phyloP scores from a whole-genome alignment of 1,140 invertebrate genomes.

The Pristionchus pacificus region DNA sequence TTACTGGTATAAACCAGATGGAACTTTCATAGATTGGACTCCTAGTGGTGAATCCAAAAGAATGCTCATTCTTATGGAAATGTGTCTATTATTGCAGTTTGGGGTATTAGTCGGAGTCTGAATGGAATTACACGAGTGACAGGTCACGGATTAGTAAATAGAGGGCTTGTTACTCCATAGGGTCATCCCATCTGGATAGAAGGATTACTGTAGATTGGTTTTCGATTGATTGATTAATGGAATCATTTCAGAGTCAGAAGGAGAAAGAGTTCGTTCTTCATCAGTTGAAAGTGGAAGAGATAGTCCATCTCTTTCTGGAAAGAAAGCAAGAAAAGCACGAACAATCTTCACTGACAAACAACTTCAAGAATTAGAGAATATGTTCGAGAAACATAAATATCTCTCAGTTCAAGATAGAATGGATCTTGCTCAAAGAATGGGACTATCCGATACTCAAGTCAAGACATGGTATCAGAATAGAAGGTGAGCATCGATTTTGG shows the following conservation, averaged over 20 bases:
- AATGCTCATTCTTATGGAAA: constrained; percentile 11
- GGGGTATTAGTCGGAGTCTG: too few relatives aligned
- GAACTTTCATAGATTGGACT: background rate
- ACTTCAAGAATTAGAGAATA: constrained; percentile 82
- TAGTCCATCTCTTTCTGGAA: constrained; percentile 57
- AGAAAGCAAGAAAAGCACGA: constrained; percentile 92
- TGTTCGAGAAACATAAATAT: constrained; percentile 96
- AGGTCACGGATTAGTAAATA: too few relatives aligned
- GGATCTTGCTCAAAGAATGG: constrained; percentile 91
- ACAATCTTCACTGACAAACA: constrained; percentile 98
- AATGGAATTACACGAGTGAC: too few relatives aligned
- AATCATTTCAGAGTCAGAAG: constrained; percentile 6
- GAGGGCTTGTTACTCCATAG: too few relatives aligned
- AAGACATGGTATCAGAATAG: constrained; percentile 99
- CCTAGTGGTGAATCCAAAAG: constrained; percentile 1
- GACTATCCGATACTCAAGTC: constrained; percentile 94
- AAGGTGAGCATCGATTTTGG: constrained; percentile 68
- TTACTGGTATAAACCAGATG: background rate
- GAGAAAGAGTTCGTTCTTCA: constrained; percentile 8
- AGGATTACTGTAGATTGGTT: constrained; percentile 8
- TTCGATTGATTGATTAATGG: constrained; percentile 12
- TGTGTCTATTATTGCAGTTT: too few relatives aligned
- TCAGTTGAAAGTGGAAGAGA: constrained; percentile 9
- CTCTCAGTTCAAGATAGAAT: constrained; percentile 95
- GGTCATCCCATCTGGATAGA: constrained; percentile 2